Conservation (phyloP, 2,888 invertebrate genomes). For the Sinodicranocentrus sp. region DNA sequence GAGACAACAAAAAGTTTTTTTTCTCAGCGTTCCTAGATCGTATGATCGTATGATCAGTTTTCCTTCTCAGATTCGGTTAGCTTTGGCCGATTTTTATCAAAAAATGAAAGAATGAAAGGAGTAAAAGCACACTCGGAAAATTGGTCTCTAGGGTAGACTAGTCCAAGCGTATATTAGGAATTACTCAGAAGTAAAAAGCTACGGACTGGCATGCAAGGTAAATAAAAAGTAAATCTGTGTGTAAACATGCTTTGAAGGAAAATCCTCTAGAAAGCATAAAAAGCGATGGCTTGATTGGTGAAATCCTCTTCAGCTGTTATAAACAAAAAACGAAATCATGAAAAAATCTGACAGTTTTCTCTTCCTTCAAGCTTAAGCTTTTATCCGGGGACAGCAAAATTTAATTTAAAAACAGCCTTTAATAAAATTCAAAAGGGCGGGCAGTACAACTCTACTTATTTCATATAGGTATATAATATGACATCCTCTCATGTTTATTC, state of each 20-base stretch:
- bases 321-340: too few species aligned
- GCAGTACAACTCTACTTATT: too few species aligned
- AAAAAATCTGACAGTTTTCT: too few species aligned
- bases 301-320: too few species aligned
- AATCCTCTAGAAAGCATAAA: too few species aligned
- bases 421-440: too few species aligned
- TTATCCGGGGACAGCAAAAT: too few species aligned
- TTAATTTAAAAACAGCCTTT: too few species aligned
- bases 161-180: neutral
- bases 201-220: neutral
- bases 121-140: conserved; percentile 33
- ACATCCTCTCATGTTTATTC: too few species aligned
- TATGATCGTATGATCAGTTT: conserved; percentile 1
- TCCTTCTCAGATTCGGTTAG: neutral
- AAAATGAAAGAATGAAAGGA: conserved; percentile 39
- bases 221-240: neutral
- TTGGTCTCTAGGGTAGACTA: conserved; percentile 40
- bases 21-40: neutral
- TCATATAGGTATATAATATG: too few species aligned
- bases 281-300: too few species aligned
- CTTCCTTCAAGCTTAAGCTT: too few species aligned
- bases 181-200: neutral
- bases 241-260: neutral
- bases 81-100: conserved; percentile 18
- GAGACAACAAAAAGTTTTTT: neutral